Percentiles rank a stretch among this genome's conserved stretches.
These are phyloP conservation scores for Eupithecia subumbrata DNA, from an alignment of 2,888 invertebrate genomes.

Conservation along the genomic window DNA sequence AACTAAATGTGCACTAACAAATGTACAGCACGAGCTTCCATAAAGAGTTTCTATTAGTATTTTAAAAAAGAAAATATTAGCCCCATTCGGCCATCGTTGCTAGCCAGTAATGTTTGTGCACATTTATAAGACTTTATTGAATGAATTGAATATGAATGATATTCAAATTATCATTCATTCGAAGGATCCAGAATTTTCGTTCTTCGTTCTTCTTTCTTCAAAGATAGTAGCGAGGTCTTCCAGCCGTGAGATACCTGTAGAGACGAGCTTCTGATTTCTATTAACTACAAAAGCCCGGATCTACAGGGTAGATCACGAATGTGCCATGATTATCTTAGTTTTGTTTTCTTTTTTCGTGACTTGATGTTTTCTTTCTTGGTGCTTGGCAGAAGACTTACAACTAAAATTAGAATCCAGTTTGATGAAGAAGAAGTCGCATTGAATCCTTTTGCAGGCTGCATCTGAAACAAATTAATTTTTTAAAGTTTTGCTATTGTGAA, in stretches of 20 bases:
- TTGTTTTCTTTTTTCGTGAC: conserved; percentile 40
- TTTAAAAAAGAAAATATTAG: not conserved
- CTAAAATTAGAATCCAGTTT: not conserved
- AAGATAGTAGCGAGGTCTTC: conserved; percentile 89
- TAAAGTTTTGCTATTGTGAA: not conserved
- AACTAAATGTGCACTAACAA: no score
- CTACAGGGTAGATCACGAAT: conserved; percentile 99
- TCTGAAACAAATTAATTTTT: not conserved
- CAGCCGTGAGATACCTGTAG: conserved; percentile 99
- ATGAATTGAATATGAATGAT: not conserved
- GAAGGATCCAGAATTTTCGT: not conserved
- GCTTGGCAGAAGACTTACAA: not conserved
- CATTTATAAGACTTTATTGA: not conserved
- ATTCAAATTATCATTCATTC: not conserved
- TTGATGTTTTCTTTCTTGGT: not conserved
- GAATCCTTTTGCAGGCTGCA: not conserved
- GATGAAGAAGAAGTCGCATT: not conserved
- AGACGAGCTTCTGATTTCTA: conserved; percentile 98
- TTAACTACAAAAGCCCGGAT: conserved; percentile 99
- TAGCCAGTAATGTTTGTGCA: not conserved
- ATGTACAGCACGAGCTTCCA: not conserved
- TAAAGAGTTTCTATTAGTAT: not conserved
- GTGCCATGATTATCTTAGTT: conserved; percentile 85
- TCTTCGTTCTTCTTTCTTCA: conserved; percentile 31
- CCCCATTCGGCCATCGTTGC: not conserved